These are phyloP conservation scores for Habrosyne pyritoides DNA, from an alignment of 2,888 invertebrate genomes.

Conservation along the genomic window DNA sequence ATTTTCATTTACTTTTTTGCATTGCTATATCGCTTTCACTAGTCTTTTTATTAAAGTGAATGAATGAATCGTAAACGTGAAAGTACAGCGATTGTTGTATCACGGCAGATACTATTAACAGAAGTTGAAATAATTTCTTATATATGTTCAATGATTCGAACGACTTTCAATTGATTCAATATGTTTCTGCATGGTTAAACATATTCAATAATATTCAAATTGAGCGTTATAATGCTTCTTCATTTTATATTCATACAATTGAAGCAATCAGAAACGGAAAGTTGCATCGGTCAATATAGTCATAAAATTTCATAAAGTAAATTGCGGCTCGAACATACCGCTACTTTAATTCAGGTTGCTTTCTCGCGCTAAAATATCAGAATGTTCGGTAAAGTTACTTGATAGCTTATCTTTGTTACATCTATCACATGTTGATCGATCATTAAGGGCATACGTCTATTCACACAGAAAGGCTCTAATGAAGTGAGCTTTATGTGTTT, in stretches of 20 bases:
- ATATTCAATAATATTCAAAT: conserved; percentile 48
- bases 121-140: conserved; percentile 53
- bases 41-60: conserved; percentile 69
- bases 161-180: conserved; percentile 53
- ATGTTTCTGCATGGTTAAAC: conserved; percentile 51
- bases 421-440: conserved; percentile 30
- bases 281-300: conserved; percentile 29
- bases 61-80: conserved; percentile 76
- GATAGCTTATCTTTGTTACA: conserved; percentile 17
- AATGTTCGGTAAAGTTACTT: conserved; percentile 30
- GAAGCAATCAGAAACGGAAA: conserved; percentile 51
- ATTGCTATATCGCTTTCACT: conserved; percentile 80
- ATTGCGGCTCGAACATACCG: conserved; percentile 50
- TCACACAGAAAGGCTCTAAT: conserved; percentile 2
- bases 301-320: conserved; percentile 48
- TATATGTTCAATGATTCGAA: conserved; percentile 59
- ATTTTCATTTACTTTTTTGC: conserved; percentile 80
- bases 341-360: conserved; percentile 59
- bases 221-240: conserved; percentile 35
- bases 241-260: conserved; percentile 27
- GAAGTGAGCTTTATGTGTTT: not conserved
- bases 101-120: conserved; percentile 39
- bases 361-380: conserved; percentile 44
- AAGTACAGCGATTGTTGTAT: conserved; percentile 72
- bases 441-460: conserved; percentile 21